Conservation (phyloP, 2,113 vertebrate genomes). For the Chaenocephalus aceratus region DNA sequence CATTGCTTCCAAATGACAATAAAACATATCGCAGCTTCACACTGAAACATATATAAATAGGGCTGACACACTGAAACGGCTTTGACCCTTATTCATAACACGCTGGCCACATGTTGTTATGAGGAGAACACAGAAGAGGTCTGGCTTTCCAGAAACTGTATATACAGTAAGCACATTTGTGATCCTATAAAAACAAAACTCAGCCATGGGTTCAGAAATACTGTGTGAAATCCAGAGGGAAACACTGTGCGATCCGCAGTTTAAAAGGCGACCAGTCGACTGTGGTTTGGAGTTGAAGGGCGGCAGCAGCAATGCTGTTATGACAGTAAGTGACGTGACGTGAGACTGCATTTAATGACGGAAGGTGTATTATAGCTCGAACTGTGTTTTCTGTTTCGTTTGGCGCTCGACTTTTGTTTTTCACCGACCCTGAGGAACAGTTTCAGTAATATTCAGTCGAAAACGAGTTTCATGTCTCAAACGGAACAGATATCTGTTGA, state of each 20-base stretch:
- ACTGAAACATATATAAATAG: not conserved
- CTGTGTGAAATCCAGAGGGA: conserved; percentile 63
- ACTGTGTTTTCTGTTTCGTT: conserved; percentile 78
- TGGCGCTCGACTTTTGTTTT: conserved; percentile 71
- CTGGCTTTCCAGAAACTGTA: conserved; percentile 63
- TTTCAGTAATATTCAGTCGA: conserved; percentile 77
- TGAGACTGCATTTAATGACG: conserved; percentile 69
- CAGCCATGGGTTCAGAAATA: conserved; percentile 69
- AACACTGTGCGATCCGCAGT: conserved; percentile 46
- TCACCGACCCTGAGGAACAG: conserved; percentile 65
- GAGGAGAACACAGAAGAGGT: conserved; percentile 54
- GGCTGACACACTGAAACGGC: not conserved
- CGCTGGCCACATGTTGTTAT: conserved; percentile 35
- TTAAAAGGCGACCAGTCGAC: conserved; percentile 65
- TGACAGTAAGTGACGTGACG: conserved; percentile 73
- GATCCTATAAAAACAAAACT: conserved; percentile 82
- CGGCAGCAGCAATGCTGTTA: conserved; percentile 66
- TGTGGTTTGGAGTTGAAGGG: conserved; percentile 71
- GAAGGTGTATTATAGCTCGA: conserved; percentile 65
- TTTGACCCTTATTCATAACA: conserved; percentile 28
- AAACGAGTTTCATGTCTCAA: conserved; percentile 74
- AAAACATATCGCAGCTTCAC: too few species aligned
- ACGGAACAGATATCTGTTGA: conserved; percentile 81
- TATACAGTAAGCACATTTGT: conserved; percentile 77
- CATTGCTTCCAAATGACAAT: too few species aligned